phyloP scores from a whole-genome alignment of 2,113 vertebrate species.

The Protobothrops mucrosquamatus region DNA sequence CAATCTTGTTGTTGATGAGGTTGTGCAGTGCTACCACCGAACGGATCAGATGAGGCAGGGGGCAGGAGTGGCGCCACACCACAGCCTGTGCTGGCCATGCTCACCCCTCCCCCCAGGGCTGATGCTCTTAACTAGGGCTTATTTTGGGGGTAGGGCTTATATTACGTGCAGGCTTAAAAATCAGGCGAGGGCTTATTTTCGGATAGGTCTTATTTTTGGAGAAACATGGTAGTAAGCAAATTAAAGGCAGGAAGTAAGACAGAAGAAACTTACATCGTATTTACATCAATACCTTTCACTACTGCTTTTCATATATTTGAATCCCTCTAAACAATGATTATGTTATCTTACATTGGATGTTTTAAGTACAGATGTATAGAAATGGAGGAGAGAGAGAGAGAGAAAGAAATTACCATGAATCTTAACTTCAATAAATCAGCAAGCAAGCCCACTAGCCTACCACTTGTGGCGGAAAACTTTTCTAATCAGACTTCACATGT shows the following conservation, averaged over 20 bases:
- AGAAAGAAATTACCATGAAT: background rate
- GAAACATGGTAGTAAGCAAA: background rate
- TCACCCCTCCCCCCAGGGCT: no score
- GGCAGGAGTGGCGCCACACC: no score
- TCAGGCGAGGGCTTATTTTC: no score
- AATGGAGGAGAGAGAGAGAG: background rate
- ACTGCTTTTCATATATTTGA: background rate
- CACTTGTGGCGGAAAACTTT: background rate
- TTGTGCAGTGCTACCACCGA: constrained; percentile 98
- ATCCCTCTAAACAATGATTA: background rate
- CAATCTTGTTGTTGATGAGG: constrained; percentile 99
- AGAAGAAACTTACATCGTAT: background rate
- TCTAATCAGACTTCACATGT: background rate
- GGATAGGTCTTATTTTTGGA: no score
- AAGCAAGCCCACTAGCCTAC: background rate
- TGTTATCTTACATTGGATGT: background rate
- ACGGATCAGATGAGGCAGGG: constrained; percentile 86
- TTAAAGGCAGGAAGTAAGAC: background rate
- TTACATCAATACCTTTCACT: background rate
- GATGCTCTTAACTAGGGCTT: no score
- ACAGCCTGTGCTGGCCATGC: no score
- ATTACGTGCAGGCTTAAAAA: no score
- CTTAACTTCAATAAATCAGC: background rate
- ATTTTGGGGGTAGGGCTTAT: no score
- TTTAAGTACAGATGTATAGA: background rate